Base-by-base conservation (phyloP, 2,888 invertebrate species). In the Tiphia femorata region DNA sequence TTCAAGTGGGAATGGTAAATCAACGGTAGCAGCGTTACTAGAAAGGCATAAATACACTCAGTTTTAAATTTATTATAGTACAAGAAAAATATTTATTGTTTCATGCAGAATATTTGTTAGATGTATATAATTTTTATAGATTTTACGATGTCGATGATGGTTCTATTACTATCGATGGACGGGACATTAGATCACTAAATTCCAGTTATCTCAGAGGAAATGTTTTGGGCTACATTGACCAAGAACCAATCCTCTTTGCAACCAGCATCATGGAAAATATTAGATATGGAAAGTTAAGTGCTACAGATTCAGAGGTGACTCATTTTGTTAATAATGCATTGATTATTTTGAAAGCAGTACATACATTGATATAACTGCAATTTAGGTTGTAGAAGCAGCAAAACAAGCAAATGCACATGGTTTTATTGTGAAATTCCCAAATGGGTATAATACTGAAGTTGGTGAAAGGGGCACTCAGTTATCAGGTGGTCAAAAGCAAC, bases 231-330 rank as follows among this genome's bases (percentile, higher is more conserved):
- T 90, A 94, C 62, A 97, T 97, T 58, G 92, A 94, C 78, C 97
- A 97, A 84, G 97, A 98, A 80, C 98, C 98, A 0, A 90, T 96
- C 37, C 84, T 98, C 25, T 98, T 98, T 86, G 96, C 95, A 0
- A 95, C 96, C 7, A 90, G 91, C 4, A 91, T 98, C 2, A 86
- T 89, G 81, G 98, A 98, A 85, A 98, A 98, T 84, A 98, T 98
- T 51, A 88, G 96, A 48, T 98, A 97, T 78, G 97, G 97, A 0
- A 87, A 87, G 56, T 90, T 91, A 0, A 87, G 87, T 17, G 92
- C 93, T 0, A 86, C 85, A 0, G 89, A 92, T 69, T 86, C 86
- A 8, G 91, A 93, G 84, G 92, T 92, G 64, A 56, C 25, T 33
- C 3, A 19, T 37, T 3, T 7, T 7, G 8, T 3, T 41, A 19